phyloP scores from a whole-genome alignment of 1,140 invertebrate genomes.

The Philotrypesis tridentata region DNA sequence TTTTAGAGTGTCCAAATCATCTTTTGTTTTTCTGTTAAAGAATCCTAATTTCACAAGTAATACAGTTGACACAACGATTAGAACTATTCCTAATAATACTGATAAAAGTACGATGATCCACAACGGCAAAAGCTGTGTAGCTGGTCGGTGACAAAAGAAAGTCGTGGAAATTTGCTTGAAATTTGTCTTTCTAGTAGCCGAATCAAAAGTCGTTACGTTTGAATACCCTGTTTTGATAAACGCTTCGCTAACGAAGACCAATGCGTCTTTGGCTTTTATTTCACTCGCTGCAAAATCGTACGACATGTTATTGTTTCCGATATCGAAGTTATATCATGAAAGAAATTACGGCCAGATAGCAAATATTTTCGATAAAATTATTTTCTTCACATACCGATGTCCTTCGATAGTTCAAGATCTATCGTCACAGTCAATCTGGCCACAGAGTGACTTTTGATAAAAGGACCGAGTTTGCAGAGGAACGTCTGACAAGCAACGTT shows the following conservation, averaged over 20 bases:
- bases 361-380: not conserved
- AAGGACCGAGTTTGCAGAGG: constrained; percentile 58
- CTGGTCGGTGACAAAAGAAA: constrained; percentile 60
- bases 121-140: constrained; percentile 53
- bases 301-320: no score
- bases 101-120: constrained; percentile 70
- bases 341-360: no score
- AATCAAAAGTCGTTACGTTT: constrained; percentile 46
- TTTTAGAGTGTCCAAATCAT: constrained; percentile 63
- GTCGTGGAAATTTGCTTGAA: constrained; percentile 58
- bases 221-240: constrained; percentile 57
- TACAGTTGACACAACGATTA: constrained; percentile 62
- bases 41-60: constrained; percentile 68
- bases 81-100: constrained; percentile 63
- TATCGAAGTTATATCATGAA: no score
- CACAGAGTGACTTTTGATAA: constrained; percentile 53
- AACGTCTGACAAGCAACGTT: constrained; percentile 56
- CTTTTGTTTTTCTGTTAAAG: constrained; percentile 65
- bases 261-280: constrained; percentile 60
- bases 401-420: constrained; percentile 54
- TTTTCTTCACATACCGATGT: not conserved
- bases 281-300: constrained; percentile 53
- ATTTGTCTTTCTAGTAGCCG: constrained; percentile 50
- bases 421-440: constrained; percentile 58
- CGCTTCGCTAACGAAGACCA: constrained; percentile 62